These are phyloP conservation scores for Parochlus steinenii DNA, from an alignment of 2,888 invertebrate genomes.

Conservation along the genomic window DNA sequence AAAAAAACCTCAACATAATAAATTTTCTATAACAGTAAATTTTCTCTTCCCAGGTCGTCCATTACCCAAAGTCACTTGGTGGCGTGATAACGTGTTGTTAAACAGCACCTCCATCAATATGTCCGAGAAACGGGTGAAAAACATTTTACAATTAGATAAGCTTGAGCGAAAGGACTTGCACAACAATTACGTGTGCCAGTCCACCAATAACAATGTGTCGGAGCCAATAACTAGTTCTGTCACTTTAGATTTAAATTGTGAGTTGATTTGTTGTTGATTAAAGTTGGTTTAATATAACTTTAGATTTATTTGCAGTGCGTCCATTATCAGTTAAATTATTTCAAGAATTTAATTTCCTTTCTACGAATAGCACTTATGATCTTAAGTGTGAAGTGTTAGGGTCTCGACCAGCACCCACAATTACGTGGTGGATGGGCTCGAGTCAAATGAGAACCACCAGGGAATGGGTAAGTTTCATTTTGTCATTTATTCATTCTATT, in stretches of 20 bases:
- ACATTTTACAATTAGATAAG: constrained; percentile 41
- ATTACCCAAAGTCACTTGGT: constrained; percentile 46
- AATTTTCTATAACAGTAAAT: background rate
- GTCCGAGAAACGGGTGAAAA: constrained; percentile 45
- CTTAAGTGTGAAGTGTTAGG: constrained; percentile 57
- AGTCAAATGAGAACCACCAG: constrained; percentile 45
- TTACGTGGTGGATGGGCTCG: constrained; percentile 64
- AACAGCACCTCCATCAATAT: constrained; percentile 42
- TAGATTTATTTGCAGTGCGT: constrained; percentile 37
- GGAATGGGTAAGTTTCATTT: constrained; percentile 41
- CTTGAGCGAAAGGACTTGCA: constrained; percentile 47
- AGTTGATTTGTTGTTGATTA: constrained; percentile 26
- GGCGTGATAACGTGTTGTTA: constrained; percentile 42
- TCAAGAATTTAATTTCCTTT: constrained; percentile 51
- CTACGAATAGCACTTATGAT: constrained; percentile 52
- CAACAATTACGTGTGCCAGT: constrained; percentile 45
- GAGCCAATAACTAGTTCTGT: constrained; percentile 47
- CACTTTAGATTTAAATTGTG: constrained; percentile 49
- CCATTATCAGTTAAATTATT: constrained; percentile 52
- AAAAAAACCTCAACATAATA: too few relatives aligned
- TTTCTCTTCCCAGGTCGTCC: constrained; percentile 40
- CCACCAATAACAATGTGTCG: constrained; percentile 50
- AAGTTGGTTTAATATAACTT: constrained; percentile 10
- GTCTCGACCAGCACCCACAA: constrained; percentile 56
- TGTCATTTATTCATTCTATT: constrained; percentile 5